A percentile compares a stretch with the other conserved stretches of the same genome.
These are phyloP conservation scores for Charaxes varanes DNA, from an alignment of 1,140 invertebrate species.

Conservation along the genomic window DNA sequence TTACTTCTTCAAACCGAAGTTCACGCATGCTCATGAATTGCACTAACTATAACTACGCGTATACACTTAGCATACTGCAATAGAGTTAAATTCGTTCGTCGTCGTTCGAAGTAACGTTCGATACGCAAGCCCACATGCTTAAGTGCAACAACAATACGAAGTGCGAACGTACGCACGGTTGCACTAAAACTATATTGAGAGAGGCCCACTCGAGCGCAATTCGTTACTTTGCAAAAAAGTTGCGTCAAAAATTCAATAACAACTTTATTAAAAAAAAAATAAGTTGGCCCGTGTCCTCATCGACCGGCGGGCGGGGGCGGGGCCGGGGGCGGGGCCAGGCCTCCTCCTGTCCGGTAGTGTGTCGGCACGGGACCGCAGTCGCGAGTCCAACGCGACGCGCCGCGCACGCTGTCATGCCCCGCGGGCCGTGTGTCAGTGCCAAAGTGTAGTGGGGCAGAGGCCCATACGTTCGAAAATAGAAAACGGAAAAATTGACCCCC, in stretches of 20 bases:
- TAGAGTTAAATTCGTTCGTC: no score
- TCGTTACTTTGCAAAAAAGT: constrained; percentile 32
- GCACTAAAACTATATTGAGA: constrained; percentile 23
- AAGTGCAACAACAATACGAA: constrained; percentile 6
- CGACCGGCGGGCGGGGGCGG: constrained; percentile 43
- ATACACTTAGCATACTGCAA: no score
- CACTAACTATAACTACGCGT: no score
- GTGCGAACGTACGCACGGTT: constrained; percentile 10
- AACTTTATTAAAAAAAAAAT: constrained; percentile 40
- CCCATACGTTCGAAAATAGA: constrained; percentile 66
- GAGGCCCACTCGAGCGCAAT: constrained; percentile 26
- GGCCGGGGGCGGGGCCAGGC: constrained; percentile 32
- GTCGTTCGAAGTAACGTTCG: no score
- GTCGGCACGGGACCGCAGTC: constrained; percentile 26
- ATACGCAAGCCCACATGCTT: no score
- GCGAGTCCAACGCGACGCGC: constrained; percentile 39
- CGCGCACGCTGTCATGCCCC: constrained; percentile 40
- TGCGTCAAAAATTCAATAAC: constrained; percentile 41
- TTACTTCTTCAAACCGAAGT: no score
- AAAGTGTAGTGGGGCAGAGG: constrained; percentile 63
- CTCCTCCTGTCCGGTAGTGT: constrained; percentile 29
- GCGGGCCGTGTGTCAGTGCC: constrained; percentile 57
- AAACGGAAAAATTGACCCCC: constrained; percentile 70
- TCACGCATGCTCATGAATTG: no score
- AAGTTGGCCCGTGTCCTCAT: constrained; percentile 33